Conservation (phyloP, 1,140 invertebrate genomes). For the Nasonia longicornis region DNA sequence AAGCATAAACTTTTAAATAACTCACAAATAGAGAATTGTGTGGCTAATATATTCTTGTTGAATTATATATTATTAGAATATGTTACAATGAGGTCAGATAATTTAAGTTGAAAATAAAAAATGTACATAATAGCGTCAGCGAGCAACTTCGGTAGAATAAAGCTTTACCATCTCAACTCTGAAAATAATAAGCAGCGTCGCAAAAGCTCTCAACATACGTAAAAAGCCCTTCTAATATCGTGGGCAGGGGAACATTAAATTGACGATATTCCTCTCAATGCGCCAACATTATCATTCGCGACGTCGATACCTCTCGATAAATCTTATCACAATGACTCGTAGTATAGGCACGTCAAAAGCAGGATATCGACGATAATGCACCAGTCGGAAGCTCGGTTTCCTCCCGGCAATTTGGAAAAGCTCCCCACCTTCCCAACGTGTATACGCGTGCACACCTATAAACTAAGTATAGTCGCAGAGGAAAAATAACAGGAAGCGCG, state of each 20-base stretch:
- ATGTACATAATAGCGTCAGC: too few species aligned
- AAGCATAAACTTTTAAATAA: too few species aligned
- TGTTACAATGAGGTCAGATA: too few species aligned
- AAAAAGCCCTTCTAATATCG: neutral
- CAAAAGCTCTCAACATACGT: neutral
- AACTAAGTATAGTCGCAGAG: neutral
- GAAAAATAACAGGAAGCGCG: neutral
- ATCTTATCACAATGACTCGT: neutral
- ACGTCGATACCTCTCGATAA: neutral
- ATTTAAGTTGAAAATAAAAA: too few species aligned
- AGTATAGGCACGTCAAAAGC: neutral
- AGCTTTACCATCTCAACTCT: neutral
- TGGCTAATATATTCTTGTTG: too few species aligned
- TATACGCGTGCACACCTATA: too few species aligned
- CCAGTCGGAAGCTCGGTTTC: neutral
- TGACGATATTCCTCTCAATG: neutral
- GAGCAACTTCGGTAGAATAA: neutral
- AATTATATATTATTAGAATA: too few species aligned
- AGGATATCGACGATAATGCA: neutral
- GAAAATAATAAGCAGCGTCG: neutral
- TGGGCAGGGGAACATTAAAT: neutral
- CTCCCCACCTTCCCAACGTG: neutral
- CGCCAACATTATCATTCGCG: constrained; percentile 7
- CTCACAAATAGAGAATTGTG: too few species aligned
- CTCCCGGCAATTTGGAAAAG: constrained; percentile 8